phyloP scores from a whole-genome alignment of 2,113 vertebrate species.

The Heterochromis multidens region DNA sequence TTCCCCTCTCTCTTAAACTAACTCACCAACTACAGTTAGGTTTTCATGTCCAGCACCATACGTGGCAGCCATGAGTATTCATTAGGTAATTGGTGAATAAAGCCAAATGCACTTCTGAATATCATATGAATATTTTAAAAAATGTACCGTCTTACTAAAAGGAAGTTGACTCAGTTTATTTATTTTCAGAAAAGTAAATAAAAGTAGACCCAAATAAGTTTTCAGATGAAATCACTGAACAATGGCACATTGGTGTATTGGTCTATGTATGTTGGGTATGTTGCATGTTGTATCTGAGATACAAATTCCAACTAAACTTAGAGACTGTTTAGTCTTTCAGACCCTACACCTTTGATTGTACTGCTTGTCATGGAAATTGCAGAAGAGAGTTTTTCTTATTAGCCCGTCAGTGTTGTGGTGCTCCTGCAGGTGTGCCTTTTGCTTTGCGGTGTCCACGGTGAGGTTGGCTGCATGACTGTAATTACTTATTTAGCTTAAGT shows the following conservation, averaged over 20 bases:
- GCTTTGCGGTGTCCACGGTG: constrained; percentile 55
- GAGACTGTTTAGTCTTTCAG: neutral
- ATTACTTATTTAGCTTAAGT: constrained; percentile 79
- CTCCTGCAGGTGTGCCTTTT: constrained; percentile 69
- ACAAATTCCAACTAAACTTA: neutral
- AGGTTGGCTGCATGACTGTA: constrained; percentile 74
- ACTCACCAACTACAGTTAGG: neutral
- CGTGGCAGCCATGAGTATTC: neutral
- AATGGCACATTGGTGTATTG: neutral
- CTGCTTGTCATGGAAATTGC: constrained; percentile 23
- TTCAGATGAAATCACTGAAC: neutral
- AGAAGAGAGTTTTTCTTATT: constrained; percentile 53
- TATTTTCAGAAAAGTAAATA: neutral
- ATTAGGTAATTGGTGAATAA: neutral
- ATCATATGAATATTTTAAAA: neutral
- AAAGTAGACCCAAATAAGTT: neutral
- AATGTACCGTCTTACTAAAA: neutral
- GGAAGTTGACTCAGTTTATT: neutral
- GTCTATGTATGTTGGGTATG: neutral
- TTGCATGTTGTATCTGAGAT: neutral
- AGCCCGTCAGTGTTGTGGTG: constrained; percentile 56
- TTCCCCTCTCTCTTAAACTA: neutral
- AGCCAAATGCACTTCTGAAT: neutral
- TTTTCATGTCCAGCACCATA: neutral
- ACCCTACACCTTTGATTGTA: constrained; percentile 4